Evolutionary conservation across 1,140 invertebrate genomes (phyloP).

Genomic region (Asbolus verrucosus): DNA sequence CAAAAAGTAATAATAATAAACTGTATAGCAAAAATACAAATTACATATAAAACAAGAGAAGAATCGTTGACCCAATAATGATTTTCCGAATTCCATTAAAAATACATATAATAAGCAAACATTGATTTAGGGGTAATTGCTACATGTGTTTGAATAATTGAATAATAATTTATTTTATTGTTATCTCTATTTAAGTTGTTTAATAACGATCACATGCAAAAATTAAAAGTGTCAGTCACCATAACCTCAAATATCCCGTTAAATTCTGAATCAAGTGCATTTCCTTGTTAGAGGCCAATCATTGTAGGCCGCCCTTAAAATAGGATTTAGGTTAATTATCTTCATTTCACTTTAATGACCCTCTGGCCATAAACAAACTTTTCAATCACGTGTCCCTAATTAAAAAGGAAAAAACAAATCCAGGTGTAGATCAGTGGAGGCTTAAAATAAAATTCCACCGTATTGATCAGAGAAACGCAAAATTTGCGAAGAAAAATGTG

Average conservation of each 20-base stretch:
- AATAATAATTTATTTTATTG: too few species aligned
- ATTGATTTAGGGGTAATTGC: background rate
- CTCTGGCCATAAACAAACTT: background rate
- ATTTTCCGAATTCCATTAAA: too few species aligned
- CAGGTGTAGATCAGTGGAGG: too few species aligned
- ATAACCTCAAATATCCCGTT: conserved; percentile 6
- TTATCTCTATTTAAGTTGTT: too few species aligned
- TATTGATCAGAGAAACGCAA: too few species aligned
- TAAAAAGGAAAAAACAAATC: too few species aligned
- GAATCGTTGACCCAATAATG: too few species aligned
- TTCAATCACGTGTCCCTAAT: background rate
- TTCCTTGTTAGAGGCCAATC: conserved; percentile 29
- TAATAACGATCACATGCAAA: too few species aligned
- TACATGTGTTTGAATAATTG: conserved; percentile 8
- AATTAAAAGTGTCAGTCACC: conserved; percentile 21
- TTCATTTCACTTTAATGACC: conserved; percentile 17
- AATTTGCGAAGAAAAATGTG: too few species aligned
- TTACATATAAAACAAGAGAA: too few species aligned
- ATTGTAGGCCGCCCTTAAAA: background rate
- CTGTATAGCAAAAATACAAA: background rate
- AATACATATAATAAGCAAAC: background rate
- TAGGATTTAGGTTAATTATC: conserved; percentile 29
- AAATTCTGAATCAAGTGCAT: conserved; percentile 11
- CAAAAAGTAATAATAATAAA: too few species aligned
- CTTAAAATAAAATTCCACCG: too few species aligned